Percentiles rank a stretch among this genome's conserved stretches.
Conservation (phyloP, 2,113 vertebrate species). For the Phylloscopus whistleri region DNA sequence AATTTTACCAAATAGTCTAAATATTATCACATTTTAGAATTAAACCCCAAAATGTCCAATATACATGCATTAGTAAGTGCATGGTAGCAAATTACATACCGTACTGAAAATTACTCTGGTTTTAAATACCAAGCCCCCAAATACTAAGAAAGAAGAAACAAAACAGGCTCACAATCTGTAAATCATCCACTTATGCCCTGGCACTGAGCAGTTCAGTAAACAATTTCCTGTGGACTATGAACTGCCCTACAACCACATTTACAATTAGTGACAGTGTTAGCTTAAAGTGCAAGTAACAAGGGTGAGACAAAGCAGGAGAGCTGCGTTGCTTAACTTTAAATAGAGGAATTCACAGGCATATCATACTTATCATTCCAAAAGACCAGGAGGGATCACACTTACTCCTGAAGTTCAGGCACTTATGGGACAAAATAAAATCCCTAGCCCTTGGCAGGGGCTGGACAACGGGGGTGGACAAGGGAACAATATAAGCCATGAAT, state of each 20-base stretch:
- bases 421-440: neutral
- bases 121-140: neutral
- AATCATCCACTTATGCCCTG: conserved; percentile 47
- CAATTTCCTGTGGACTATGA: conserved; percentile 53
- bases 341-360: neutral
- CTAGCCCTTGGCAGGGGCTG: neutral
- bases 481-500: neutral
- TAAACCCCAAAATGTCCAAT: neutral
- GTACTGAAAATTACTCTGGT: neutral
- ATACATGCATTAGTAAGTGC: neutral
- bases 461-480: neutral
- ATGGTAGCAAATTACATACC: neutral
- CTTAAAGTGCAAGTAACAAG: conserved; percentile 37
- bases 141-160: conserved; percentile 18
- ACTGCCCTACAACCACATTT: conserved; percentile 47
- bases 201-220: conserved; percentile 51
- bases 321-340: neutral
- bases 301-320: conserved; percentile 52
- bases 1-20: neutral
- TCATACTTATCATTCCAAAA: conserved; percentile 1
- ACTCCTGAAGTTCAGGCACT: neutral
- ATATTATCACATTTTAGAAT: neutral
- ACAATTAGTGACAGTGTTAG: conserved; percentile 59
- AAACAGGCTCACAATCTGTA: conserved; percentile 46
- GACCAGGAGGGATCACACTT: neutral